phyloP scores from a whole-genome alignment of 2,888 invertebrate species.

The Rhyacophila evoluta region DNA sequence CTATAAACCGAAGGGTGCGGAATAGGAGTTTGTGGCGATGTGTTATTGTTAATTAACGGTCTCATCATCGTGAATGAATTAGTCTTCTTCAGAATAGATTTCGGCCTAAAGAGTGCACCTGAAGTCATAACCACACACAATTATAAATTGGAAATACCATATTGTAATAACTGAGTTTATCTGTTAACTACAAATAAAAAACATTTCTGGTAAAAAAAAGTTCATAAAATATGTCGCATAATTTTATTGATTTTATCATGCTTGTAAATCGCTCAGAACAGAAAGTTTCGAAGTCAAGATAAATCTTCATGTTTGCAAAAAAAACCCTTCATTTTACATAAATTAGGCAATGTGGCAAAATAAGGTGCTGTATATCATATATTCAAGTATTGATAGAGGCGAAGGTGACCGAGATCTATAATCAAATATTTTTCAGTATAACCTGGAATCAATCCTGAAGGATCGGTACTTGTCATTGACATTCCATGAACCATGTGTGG shows the following conservation, averaged over 20 bases:
- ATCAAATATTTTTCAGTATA: too few relatives aligned
- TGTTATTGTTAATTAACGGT: conserved; percentile 67
- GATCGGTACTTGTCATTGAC: conserved; percentile 66
- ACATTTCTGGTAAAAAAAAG: too few relatives aligned
- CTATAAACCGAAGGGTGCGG: conserved; percentile 80
- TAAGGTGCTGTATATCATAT: too few relatives aligned
- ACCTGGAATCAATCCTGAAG: conserved; percentile 66
- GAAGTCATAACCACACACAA: conserved; percentile 57
- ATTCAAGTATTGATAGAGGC: too few relatives aligned
- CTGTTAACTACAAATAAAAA: too few relatives aligned
- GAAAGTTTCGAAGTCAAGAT: too few relatives aligned
- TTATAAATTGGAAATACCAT: too few relatives aligned
- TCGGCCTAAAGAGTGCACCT: conserved; percentile 71
- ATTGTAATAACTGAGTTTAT: too few relatives aligned
- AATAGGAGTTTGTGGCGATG: conserved; percentile 67
- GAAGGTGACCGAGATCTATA: too few relatives aligned
- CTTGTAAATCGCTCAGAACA: not conserved
- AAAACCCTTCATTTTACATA: too few relatives aligned
- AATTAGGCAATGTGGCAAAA: too few relatives aligned
- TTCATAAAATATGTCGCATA: not conserved
- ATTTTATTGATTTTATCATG: not conserved
- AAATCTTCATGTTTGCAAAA: too few relatives aligned
- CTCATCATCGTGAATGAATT: conserved; percentile 83
- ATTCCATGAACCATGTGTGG: conserved; percentile 68
- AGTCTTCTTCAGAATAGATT: conserved; percentile 94